Base-by-base conservation (phyloP, 2,888 invertebrate species). In the Embidobia sp. region DNA sequence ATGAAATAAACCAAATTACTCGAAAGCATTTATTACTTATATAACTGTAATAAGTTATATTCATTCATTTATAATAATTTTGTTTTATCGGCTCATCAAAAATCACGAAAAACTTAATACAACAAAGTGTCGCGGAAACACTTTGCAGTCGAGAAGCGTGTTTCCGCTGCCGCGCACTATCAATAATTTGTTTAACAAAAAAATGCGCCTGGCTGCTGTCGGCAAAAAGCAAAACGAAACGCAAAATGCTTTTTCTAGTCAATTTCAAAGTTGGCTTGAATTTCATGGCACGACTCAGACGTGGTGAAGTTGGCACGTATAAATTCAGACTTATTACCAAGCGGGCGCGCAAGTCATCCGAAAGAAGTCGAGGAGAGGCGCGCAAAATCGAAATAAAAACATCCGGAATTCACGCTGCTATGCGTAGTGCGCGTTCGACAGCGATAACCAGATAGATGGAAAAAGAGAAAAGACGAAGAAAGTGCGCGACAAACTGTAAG, bases 301-400 rank as follows among this genome's bases (percentile, higher is more conserved):
- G 77, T 44, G 66, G 40, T 67, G 67, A 73, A 73, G 67, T 73
- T 73, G 77, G 72, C 72, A 72, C 77, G 72, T 72, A 72, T 77
- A 72, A 72, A 77, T 77, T 77, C 77, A 51, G 72, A 67, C 77
- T 77, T 77, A 77, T 77, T 77, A 77, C 61, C 66, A 42, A 40
- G 64, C 66, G 29, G 11, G 61, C 61, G 72, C 77, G 66, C 77
- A 77, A 72, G 61, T 73, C 77, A 73, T 48, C 67, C 73, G 63
- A 73, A 63, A 73, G 77, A 77, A 72, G 66, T 72, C 72, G 51
- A 53, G 67, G 53, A 67, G 67, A 49, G 46, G 57, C 61, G 73
- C 55, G 53, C 70, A 42, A 77, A 73, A 73, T 69, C 53, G 69
- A 73, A 77, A 77, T 73, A 77, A 77, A 77, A 77, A 69, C 77